Evolutionary conservation across 1,140 invertebrate species (phyloP).

Genomic region (Druon quercuslanigerum): DNA sequence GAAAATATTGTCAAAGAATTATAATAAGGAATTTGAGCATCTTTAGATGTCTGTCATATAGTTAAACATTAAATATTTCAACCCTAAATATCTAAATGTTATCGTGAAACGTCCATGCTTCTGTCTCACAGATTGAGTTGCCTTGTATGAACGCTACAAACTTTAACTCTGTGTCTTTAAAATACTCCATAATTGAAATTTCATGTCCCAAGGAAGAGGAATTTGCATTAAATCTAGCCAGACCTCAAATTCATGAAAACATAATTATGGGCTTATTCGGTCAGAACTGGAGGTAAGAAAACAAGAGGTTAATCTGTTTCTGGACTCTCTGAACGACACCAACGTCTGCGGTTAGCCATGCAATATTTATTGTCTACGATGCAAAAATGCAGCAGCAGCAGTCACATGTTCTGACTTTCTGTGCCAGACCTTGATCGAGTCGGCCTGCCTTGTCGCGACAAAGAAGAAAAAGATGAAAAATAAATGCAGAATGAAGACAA

Average conservation of each 20-base stretch:
- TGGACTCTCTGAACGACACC: constrained; percentile 13
- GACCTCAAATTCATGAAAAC: background rate
- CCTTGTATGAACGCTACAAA: no score
- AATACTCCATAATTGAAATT: background rate
- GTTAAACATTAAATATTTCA: no score
- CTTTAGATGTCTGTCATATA: no score
- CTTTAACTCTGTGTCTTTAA: no score
- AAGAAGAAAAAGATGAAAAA: background rate
- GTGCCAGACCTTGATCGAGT: no score
- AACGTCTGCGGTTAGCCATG: background rate
- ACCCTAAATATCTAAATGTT: no score
- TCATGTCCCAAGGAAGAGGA: background rate
- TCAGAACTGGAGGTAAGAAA: constrained; percentile 11
- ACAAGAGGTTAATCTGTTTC: constrained; percentile 4
- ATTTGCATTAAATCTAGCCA: background rate
- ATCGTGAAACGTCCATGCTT: no score
- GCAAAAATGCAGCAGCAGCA: constrained; percentile 25
- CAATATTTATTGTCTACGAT: constrained; percentile 22
- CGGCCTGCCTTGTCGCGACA: background rate
- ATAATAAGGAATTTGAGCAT: no score
- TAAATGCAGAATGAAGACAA: background rate
- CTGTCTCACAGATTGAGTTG: no score
- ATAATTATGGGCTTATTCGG: background rate
- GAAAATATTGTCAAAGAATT: no score
- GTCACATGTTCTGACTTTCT: constrained; percentile 7